Base-by-base conservation (phyloP, 2,113 vertebrate genomes). In the Platysternon megacephalum region DNA sequence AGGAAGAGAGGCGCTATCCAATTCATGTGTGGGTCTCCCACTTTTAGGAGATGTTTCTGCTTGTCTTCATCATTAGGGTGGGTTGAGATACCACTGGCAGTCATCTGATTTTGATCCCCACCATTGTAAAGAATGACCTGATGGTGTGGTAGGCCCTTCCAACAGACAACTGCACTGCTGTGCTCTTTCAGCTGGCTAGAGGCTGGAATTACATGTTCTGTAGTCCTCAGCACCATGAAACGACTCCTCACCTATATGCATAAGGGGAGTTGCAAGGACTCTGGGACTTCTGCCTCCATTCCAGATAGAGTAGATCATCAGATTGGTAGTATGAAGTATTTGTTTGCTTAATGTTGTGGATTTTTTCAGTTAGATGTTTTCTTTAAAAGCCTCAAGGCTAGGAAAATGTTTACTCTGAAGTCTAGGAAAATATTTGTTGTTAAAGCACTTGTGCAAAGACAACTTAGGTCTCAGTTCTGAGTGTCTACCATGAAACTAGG, bases 61-160 rank as follows among this genome's bases (percentile, higher is more conserved):
- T 56, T 24, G 78, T 14, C 16, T 6, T 52, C 42, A 39, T 42
- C 87, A 79, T 56, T 21, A 52, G 29, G 51, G 81, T 78, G 39
- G 72, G 61, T 56, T 82, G 39, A 84, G 32, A 51, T 88, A 28
- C 46, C 14, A 56, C 46, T 17, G 39, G 55, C 56, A 58, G 44
- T 74, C 88, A 79, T 85, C 4, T 85, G 29, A 32, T 35, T 6
- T 65, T 65, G 32, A 35, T 72, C 56, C 22, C 49, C 55, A 79
- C 82, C 13, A 3, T 32, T 9, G 3, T 16, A 16, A 68, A 58
- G 2, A 79, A 49, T 65, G 82, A 39, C 44, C 49, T 89, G 2
- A 0, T 0, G 3, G 39, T 61, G 42, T 8, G 48, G 65, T 35
- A 19, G 8, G 42, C 74, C 74, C 42, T 12, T 87, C 74, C 0